Evolutionary conservation across 2,888 invertebrate species (phyloP), one percentile per base, ranked within the genome.

Genomic region (Eristalis arbustorum): DNA sequence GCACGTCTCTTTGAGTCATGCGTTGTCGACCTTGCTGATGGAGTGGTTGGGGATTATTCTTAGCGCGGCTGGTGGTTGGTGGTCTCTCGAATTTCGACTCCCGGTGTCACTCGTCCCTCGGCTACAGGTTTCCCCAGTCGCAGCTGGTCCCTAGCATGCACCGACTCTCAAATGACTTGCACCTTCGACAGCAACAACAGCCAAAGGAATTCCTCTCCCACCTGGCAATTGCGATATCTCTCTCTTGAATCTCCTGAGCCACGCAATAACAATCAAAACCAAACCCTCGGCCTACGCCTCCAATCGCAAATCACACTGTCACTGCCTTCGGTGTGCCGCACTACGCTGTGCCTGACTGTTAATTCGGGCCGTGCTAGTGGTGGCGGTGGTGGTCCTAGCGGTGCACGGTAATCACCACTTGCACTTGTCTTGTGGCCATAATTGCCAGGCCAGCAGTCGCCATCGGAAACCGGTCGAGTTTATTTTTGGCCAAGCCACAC

Each of bases 381-480:
- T 8, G 59, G 61, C 14, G 42, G 42, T 56, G 61, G 73, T 66
- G 74, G 77, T 85, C 77, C 77, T 72, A 77, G 74, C 59, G 81
- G 49, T 49, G 85, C 73, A 81, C 56, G 66, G 31, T 62, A 69
- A 73, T 71, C 66, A 66, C 73, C 61, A 69, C 75, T 81, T 74
- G 64, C 80, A 81, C 80, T 81, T 81, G 80, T 81, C 61, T 59
- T 69, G 61, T 11, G 64, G 23, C 74, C 42, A 42, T 81, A 75
- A 81, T 75, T 69, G 69, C 31, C 31, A 10, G 31, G 64, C 64
- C 57, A 59, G 37, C 42, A 64, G 42, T 31, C 31, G 31, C 31
- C 31, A 10, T 10, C 31, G 10, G 56, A 77, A 85, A 85, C 85
- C 81, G 85, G 85, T 85, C 81, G 8, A 28, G 69, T 81, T 74